Percentiles rank a stretch among this genome's conserved stretches.
Conservation (phyloP, 2,113 vertebrate species). For the Copsychus sechellarum region DNA sequence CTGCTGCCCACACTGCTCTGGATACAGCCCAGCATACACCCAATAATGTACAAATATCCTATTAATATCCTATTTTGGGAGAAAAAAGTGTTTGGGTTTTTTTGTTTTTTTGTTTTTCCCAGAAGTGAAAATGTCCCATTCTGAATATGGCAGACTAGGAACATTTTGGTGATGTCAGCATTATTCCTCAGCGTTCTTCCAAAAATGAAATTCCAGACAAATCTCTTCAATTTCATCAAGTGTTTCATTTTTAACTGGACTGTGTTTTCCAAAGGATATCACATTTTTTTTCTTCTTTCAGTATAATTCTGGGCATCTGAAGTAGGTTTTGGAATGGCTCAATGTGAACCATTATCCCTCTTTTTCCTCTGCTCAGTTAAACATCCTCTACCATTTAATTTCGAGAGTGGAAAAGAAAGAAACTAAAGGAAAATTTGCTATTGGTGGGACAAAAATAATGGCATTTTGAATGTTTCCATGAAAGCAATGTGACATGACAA, state of each 20-base stretch:
- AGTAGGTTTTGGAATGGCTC: not conserved
- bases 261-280: not conserved
- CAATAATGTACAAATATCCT: not conserved
- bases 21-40: not conserved
- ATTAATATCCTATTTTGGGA: not conserved
- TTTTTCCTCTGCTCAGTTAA: not conserved
- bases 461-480: constrained; percentile 32
- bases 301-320: constrained; percentile 17
- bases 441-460: constrained; percentile 16
- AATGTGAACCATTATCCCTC: not conserved
- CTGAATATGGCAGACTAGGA: not conserved
- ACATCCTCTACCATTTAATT: not conserved
- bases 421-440: not conserved
- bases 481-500: constrained; percentile 49
- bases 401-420: not conserved
- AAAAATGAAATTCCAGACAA: not conserved
- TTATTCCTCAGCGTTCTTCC: not conserved
- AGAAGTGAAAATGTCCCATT: not conserved
- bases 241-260: not conserved
- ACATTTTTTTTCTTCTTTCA: not conserved
- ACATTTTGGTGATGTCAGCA: not conserved
- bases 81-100: rapidly evolving
- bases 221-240: not conserved
- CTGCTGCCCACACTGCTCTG: not conserved
- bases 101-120: too few species aligned